Percentiles rank a stretch among this genome's conserved stretches.
phyloP scores from a whole-genome alignment of 2,113 vertebrate genomes.

The Chaenogobius annularis region DNA sequence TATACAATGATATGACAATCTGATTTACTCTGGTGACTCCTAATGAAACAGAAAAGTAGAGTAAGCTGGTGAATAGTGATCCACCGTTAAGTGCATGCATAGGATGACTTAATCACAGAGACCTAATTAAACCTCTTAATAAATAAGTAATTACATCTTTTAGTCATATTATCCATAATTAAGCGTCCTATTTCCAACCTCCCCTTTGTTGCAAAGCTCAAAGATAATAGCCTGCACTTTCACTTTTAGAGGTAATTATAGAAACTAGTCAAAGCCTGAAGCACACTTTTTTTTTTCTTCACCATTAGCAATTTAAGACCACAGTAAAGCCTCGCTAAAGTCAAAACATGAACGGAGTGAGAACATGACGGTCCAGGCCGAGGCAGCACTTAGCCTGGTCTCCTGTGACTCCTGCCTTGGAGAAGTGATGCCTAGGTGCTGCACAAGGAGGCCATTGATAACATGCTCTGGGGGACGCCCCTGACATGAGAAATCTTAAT shows the following conservation, averaged over 20 bases:
- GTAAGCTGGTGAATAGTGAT: background rate
- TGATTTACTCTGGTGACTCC: background rate
- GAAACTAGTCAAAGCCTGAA: slow-evolving; percentile 24
- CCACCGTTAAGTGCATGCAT: background rate
- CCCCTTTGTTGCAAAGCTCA: background rate
- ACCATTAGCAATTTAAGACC: slow-evolving; percentile 29
- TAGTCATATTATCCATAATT: slow-evolving; percentile 6
- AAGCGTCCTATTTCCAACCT: slow-evolving; percentile 1
- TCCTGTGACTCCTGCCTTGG: slow-evolving; percentile 29
- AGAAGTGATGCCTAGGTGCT: slow-evolving; percentile 40
- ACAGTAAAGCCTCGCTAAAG: slow-evolving; percentile 33
- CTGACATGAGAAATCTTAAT: slow-evolving; percentile 49
- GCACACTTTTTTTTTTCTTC: slow-evolving; percentile 16
- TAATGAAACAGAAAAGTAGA: background rate
- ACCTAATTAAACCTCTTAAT: background rate
- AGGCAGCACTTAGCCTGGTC: slow-evolving; percentile 19
- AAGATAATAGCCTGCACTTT: slow-evolving; percentile 9
- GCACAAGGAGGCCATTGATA: slow-evolving; percentile 36
- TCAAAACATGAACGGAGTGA: slow-evolving; percentile 39
- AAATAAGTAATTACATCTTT: slow-evolving; percentile 7
- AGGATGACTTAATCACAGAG: background rate
- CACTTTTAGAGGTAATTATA: slow-evolving; percentile 30
- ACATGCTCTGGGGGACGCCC: slow-evolving; percentile 14
- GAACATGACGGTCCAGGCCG: slow-evolving; percentile 36
- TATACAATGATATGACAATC: background rate